Conservation (phyloP, 2,888 invertebrate genomes). For the Sphaeridia pumilis region DNA sequence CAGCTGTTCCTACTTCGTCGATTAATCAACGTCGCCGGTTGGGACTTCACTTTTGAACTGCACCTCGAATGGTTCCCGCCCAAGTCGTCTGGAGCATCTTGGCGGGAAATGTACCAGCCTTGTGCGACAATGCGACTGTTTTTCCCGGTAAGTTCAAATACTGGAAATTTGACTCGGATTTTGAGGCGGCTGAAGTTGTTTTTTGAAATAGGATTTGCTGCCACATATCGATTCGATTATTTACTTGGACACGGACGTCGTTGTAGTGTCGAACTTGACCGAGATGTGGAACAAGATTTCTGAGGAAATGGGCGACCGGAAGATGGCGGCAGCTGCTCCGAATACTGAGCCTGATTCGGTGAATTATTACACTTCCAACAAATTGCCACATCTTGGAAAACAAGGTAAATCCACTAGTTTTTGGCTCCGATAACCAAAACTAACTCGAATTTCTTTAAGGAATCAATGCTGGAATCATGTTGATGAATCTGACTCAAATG, state of each 20-base stretch:
- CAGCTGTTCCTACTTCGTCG: slow-evolving; percentile 5
- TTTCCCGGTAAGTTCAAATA: slow-evolving; percentile 60
- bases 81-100: slow-evolving; percentile 40
- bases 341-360: slow-evolving; percentile 86
- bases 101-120: slow-evolving; percentile 82
- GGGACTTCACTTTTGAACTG: slow-evolving; percentile 10
- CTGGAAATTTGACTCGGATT: too few relatives aligned
- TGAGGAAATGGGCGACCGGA: slow-evolving; percentile 63
- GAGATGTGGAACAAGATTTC: slow-evolving; percentile 78
- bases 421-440: too few relatives aligned
- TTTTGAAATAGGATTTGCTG: slow-evolving; percentile 1
- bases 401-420: too few relatives aligned
- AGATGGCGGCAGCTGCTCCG: slow-evolving; percentile 74
- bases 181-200: too few relatives aligned
- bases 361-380: slow-evolving; percentile 94
- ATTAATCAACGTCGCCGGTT: slow-evolving; percentile 3
- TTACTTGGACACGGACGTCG: slow-evolving; percentile 84
- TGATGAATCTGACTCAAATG: slow-evolving; percentile 82
- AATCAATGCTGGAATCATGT: slow-evolving; percentile 92
- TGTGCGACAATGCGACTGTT: slow-evolving; percentile 90
- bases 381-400: slow-evolving; percentile 84
- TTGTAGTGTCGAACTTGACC: slow-evolving; percentile 73
- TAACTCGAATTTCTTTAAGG: too few relatives aligned
- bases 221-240: slow-evolving; percentile 66
- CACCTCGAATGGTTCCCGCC: background rate